Evolutionary conservation across 1,140 invertebrate genomes (phyloP).

Genomic region (Ceratina calcarata): DNA sequence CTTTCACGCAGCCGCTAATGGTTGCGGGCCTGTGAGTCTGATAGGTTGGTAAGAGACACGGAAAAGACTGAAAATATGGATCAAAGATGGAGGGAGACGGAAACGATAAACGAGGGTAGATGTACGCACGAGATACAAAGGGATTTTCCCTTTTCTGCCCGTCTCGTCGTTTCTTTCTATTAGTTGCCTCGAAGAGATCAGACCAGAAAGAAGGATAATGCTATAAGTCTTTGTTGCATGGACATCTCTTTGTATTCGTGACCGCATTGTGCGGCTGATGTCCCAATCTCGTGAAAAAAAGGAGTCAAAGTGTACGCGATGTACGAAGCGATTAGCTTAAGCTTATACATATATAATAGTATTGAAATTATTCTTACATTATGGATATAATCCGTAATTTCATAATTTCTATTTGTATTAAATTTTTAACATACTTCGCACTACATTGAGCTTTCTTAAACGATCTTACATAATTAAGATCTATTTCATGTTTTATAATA

Average conservation of each 20-base stretch:
- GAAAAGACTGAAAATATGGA: constrained; percentile 47
- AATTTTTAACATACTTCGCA: no score
- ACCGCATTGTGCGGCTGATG: constrained; percentile 1
- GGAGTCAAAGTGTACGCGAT: constrained; percentile 17
- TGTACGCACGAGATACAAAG: constrained; percentile 67
- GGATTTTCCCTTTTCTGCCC: constrained; percentile 58
- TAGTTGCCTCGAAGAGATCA: constrained; percentile 73
- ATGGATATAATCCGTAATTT: neutral
- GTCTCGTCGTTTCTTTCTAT: constrained; percentile 71
- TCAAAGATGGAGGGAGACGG: constrained; percentile 36
- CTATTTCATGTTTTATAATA: no score
- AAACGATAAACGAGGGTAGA: constrained; percentile 55
- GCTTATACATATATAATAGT: neutral
- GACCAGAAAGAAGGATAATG: constrained; percentile 69
- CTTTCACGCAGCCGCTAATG: constrained; percentile 76
- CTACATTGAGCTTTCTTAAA: no score
- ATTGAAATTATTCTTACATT: neutral
- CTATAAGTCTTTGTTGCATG: constrained; percentile 69
- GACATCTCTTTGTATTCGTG: constrained; percentile 42
- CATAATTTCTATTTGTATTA: no score
- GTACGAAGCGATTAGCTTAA: neutral
- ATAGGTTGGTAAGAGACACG: constrained; percentile 50
- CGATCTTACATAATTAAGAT: no score
- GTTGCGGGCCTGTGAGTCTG: constrained; percentile 63
- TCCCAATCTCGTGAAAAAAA: constrained; percentile 19